phyloP scores from a whole-genome alignment of 2,113 vertebrate genomes.

The Macquaria ambigua region DNA sequence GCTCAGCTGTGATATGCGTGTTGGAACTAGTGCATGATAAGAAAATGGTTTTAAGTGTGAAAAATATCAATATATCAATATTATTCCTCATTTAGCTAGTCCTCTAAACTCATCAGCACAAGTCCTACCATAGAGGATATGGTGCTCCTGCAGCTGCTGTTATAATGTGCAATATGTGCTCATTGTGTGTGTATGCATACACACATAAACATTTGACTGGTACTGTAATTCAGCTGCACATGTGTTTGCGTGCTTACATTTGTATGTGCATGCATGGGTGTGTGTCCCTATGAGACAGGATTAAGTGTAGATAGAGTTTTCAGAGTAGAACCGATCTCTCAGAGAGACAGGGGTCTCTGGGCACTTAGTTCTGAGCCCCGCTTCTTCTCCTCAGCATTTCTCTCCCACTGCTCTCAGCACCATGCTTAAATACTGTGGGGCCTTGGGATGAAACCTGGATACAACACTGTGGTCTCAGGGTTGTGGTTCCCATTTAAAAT shows the following conservation, averaged over 20 bases:
- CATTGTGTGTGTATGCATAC: conserved; percentile 53
- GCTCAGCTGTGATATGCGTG: conserved; percentile 40
- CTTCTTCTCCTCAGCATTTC: conserved; percentile 51
- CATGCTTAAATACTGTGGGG: conserved; percentile 55
- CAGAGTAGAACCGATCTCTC: conserved; percentile 73
- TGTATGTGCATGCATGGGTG: conserved; percentile 62
- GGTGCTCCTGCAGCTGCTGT: conserved; percentile 41
- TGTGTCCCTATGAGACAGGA: conserved; percentile 69
- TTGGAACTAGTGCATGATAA: conserved; percentile 47
- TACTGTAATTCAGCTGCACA: conserved; percentile 53
- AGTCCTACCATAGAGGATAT: conserved; percentile 28
- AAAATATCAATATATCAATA: too few relatives aligned
- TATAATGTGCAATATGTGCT: conserved; percentile 52
- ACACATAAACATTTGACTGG: too few relatives aligned
- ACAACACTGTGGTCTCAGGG: conserved; percentile 34
- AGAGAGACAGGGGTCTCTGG: conserved; percentile 70
- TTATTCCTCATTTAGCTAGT: conserved; percentile 64
- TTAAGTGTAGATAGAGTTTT: conserved; percentile 78
- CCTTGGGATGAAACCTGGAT: conserved; percentile 61
- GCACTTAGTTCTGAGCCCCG: conserved; percentile 63
- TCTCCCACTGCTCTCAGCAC: conserved; percentile 53
- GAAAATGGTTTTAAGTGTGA: conserved; percentile 46
- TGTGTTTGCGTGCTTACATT: conserved; percentile 54
- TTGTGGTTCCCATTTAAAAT: conserved; percentile 59
- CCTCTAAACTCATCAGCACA: conserved; percentile 54